Evolutionary conservation across 2,888 invertebrate genomes (phyloP), one percentile per base, ranked within the genome.

Genomic region (Prostheceraeus crozeri): DNA sequence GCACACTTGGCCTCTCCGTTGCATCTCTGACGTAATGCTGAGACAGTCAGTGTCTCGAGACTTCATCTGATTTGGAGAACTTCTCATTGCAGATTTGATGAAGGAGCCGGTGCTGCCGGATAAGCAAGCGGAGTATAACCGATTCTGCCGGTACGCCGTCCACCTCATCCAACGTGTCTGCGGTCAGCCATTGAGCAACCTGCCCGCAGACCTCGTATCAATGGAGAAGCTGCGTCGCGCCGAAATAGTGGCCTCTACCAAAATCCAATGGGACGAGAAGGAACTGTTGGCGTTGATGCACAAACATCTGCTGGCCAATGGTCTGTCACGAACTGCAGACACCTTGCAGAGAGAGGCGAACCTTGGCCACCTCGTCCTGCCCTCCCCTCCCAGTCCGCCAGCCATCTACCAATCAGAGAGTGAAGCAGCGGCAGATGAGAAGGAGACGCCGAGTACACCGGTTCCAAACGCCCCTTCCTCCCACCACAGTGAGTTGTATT

Each of bases 101-200:
- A 85, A 89, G 57, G 93, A 94, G 76, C 96, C 96, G 10, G 89
- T 98, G 63, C 80, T 94, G 1, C 91, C 93, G 78, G 96, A 98
- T 77, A 93, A 91, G 76, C 82, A 91, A 0, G 85, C 86, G 65
- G 93, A 94, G 69, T 96, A 98, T 77, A 87, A 89, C 0, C 84
- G 85, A 76, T 98, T 98, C 75, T 93, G 93, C 76, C 89, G 88
- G 71, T 88, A 90, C 74, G 93, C 91, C 0, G 77, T 89, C 10
- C 87, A 89, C 69, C 77, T 98, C 35, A 81, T 98, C 62, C 90
- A 91, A 74, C 80, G 86, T 0, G 85, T 94, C 8, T 21, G 19
- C 21, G 48, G 48, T 25, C n/a, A n/a, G n/a, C n/a, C n/a, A n/a
- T n/a, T n/a, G n/a, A n/a, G n/a, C n/a, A 48, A 25, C 14, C n/a